These are phyloP conservation scores for Bombus superbus DNA, from an alignment of 1,140 invertebrate species.

Conservation along the genomic window DNA sequence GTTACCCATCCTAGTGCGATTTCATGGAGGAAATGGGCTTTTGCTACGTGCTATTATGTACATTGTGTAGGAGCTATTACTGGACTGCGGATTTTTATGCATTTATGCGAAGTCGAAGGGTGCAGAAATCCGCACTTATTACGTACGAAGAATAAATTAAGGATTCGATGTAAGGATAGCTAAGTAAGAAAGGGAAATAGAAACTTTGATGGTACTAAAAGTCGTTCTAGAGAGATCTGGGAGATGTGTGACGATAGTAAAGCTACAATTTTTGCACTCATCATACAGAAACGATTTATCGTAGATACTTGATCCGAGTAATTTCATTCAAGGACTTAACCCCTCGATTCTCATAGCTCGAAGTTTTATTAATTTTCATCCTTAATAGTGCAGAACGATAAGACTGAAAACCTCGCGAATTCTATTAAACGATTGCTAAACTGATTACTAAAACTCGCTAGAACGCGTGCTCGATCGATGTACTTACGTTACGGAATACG, in stretches of 20 bases:
- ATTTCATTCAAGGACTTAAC: not conserved
- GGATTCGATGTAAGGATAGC: not conserved
- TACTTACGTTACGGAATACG: too few relatives aligned
- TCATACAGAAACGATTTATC: too few relatives aligned
- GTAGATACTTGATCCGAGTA: not conserved
- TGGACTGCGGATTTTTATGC: not conserved
- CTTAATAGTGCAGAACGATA: not conserved
- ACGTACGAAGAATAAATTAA: slow-evolving; percentile 32
- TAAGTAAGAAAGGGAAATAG: not conserved
- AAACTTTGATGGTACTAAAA: not conserved
- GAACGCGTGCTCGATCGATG: too few relatives aligned
- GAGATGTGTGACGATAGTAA: not conserved
- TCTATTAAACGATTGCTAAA: too few relatives aligned
- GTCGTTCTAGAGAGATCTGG: not conserved
- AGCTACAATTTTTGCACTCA: not conserved
- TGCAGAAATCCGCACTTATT: not conserved
- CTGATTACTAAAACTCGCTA: too few relatives aligned
- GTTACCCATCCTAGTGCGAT: slow-evolving; percentile 5
- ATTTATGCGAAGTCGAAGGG: too few relatives aligned
- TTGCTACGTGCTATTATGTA: slow-evolving; percentile 47
- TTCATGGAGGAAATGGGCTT: not conserved
- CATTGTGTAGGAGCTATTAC: slow-evolving; percentile 18
- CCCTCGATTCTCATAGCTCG: not conserved
- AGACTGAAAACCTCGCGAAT: too few relatives aligned
- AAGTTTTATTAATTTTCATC: not conserved